Percentiles rank a stretch among this genome's conserved stretches.
Conservation (phyloP, 2,113 vertebrate species). For the Syrrhaptes paradoxus region DNA sequence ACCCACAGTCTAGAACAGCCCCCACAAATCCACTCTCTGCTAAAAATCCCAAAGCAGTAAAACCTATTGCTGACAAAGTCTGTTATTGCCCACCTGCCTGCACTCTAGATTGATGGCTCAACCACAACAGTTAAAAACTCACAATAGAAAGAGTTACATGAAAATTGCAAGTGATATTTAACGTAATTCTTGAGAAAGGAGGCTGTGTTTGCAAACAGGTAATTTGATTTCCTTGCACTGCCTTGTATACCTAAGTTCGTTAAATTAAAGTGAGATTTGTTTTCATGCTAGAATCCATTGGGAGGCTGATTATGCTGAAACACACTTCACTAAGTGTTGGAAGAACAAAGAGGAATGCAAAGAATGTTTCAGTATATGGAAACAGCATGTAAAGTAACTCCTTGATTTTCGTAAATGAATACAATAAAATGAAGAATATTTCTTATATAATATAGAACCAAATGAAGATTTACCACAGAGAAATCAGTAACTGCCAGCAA, state of each 20-base stretch:
- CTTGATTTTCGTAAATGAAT: slow-evolving; percentile 28
- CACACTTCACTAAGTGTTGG: slow-evolving; percentile 7
- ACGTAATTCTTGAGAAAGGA: neutral
- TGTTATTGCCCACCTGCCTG: neutral
- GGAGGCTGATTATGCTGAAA: slow-evolving; percentile 48
- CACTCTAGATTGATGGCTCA: neutral
- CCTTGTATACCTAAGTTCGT: slow-evolving; percentile 28
- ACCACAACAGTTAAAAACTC: neutral
- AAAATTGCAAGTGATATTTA: slow-evolving; percentile 32
- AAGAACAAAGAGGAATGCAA: slow-evolving; percentile 35
- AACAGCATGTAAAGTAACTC: slow-evolving; percentile 38
- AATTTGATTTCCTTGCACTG: slow-evolving; percentile 48
- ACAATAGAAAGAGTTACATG: neutral
- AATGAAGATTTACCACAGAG: slow-evolving; percentile 41
- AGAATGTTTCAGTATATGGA: slow-evolving; percentile 15
- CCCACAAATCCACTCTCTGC: neutral
- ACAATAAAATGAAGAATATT: neutral
- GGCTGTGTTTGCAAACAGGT: slow-evolving; percentile 35
- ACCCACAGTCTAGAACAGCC: neutral
- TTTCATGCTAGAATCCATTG: slow-evolving; percentile 34
- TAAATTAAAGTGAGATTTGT: slow-evolving; percentile 58
- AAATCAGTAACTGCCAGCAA: neutral
- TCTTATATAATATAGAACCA: neutral
- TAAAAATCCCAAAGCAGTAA: neutral
- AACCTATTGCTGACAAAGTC: neutral